Evolutionary conservation across 1,140 invertebrate species (phyloP).

Genomic region (Pectinophora gossypiella): DNA sequence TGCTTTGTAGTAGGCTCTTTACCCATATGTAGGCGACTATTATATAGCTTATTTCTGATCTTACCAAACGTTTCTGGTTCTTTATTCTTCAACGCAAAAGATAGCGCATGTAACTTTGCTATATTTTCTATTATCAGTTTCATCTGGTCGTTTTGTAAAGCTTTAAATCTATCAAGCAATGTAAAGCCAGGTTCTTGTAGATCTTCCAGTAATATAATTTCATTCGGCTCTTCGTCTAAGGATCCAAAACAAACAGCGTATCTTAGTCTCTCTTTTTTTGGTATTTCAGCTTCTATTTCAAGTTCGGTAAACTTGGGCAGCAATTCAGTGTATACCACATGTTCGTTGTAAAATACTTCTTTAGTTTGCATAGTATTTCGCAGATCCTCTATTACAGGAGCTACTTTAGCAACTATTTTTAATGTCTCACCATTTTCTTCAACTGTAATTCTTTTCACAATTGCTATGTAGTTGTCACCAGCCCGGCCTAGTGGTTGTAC

Average conservation of each 20-base stretch:
- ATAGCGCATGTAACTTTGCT: constrained; percentile 75
- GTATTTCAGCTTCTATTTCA: neutral
- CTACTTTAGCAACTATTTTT: constrained; percentile 21
- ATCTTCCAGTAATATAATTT: constrained; percentile 76
- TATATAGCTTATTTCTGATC: constrained; percentile 12
- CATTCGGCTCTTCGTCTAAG: constrained; percentile 43
- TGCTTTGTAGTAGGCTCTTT: too few relatives aligned
- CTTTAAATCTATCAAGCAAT: constrained; percentile 61
- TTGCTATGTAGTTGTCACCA: constrained; percentile 33
- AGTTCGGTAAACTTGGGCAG: constrained; percentile 5
- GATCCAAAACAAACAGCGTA: constrained; percentile 1
- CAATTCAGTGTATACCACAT: constrained; percentile 3
- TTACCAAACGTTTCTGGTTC: constrained; percentile 38
- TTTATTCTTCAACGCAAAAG: constrained; percentile 65
- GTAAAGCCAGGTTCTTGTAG: constrained; percentile 56
- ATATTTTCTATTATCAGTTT: constrained; percentile 66
- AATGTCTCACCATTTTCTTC: constrained; percentile 11
- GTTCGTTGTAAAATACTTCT: constrained; percentile 9
- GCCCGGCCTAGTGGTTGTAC: constrained; percentile 26
- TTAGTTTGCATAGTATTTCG: constrained; percentile 1
- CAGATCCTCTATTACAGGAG: constrained; percentile 4
- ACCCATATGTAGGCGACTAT: too few relatives aligned
- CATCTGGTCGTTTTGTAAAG: constrained; percentile 64
- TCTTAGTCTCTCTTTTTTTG: constrained; percentile 5
- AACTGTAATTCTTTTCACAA: constrained; percentile 20